Conservation (phyloP, 1,140 invertebrate species). For the Pseudobourletiella spinata region DNA sequence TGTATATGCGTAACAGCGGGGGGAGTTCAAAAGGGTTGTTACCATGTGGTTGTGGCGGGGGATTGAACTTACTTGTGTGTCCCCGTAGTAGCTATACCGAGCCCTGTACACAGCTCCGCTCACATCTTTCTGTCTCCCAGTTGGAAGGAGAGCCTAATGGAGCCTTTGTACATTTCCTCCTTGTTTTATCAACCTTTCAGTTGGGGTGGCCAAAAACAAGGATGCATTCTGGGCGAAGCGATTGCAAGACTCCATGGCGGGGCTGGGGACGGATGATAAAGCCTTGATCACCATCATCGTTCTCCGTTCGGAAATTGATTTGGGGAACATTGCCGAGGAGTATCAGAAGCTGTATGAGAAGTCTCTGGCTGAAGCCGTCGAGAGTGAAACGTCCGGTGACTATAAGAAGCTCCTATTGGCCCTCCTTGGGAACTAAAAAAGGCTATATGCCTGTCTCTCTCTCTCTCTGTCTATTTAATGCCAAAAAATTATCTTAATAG, state of each 20-base stretch:
- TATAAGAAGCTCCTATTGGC: constrained; percentile 79
- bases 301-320: constrained; percentile 46
- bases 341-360: constrained; percentile 42
- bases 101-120: too few relatives aligned
- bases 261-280: constrained; percentile 45
- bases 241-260: constrained; percentile 48
- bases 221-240: constrained; percentile 49
- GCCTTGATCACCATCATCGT: constrained; percentile 47
- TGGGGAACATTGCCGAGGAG: constrained; percentile 45
- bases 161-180: background rate
- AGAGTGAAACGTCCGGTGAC: constrained; percentile 84
- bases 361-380: constrained; percentile 40
- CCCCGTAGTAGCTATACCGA: too few relatives aligned
- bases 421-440: constrained; percentile 46
- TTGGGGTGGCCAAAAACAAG: constrained; percentile 42
- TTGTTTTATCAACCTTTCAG: constrained; percentile 37
- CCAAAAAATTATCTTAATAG: too few relatives aligned
- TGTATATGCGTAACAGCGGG: too few relatives aligned
- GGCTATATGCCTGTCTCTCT: background rate
- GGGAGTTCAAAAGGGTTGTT: too few relatives aligned
- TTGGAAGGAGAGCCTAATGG: too few relatives aligned
- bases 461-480: too few relatives aligned
- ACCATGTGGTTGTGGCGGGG: too few relatives aligned
- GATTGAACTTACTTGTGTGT: too few relatives aligned
- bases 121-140: too few relatives aligned